These are phyloP conservation scores for Stegastes partitus DNA, from an alignment of 2,113 vertebrate species.

Conservation along the genomic window DNA sequence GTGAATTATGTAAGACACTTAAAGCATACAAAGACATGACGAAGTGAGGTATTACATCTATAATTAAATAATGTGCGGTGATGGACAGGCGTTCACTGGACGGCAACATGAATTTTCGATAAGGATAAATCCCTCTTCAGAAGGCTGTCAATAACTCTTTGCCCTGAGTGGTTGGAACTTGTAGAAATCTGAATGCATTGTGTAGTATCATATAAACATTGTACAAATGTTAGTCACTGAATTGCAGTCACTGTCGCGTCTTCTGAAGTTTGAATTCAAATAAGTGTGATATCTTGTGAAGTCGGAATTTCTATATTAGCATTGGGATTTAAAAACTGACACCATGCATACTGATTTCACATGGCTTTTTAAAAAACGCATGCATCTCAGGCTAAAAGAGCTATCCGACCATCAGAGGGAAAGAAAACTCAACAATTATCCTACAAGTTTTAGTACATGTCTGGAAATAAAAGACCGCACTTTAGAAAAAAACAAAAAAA, in stretches of 20 bases:
- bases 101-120: constrained; percentile 25
- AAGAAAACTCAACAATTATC: neutral
- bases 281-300: neutral
- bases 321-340: neutral
- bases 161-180: neutral
- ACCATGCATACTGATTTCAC: constrained; percentile 47
- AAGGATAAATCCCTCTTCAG: constrained; percentile 8
- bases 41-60: constrained; percentile 53
- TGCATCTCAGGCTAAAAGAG: constrained; percentile 11
- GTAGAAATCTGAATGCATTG: constrained; percentile 32
- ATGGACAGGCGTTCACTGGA: constrained; percentile 47
- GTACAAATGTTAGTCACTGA: neutral
- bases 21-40: constrained; percentile 32
- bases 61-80: constrained; percentile 15
- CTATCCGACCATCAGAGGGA: neutral
- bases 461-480: neutral
- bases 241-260: neutral
- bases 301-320: constrained; percentile 9
- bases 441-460: constrained; percentile 33
- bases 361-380: neutral
- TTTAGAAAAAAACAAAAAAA: constrained; percentile 15
- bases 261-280: neutral
- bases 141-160: constrained; percentile 15
- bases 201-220: neutral
- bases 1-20: constrained; percentile 53